A percentile compares a stretch with the other conserved stretches of the same genome.
phyloP scores from a whole-genome alignment of 2,113 vertebrate genomes.

The Cyanoderma ruficeps region DNA sequence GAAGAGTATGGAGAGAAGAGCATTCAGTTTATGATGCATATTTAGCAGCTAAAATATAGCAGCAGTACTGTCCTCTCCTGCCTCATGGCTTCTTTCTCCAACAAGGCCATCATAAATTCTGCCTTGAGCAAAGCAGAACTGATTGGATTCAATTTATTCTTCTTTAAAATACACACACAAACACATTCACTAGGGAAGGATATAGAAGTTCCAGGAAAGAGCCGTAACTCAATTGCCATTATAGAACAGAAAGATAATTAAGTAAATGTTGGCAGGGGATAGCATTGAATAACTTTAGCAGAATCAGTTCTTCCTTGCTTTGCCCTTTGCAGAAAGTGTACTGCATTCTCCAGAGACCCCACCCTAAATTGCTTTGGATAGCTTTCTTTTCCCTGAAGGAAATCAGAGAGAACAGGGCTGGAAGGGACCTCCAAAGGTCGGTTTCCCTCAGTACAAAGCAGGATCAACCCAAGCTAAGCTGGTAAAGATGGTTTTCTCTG shows the following conservation, averaged over 20 bases:
- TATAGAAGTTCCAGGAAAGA: slow-evolving; percentile 63
- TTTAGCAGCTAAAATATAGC: slow-evolving; percentile 34
- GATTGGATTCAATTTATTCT: slow-evolving; percentile 39
- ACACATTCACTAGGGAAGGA: slow-evolving; percentile 36
- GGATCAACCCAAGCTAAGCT: background rate
- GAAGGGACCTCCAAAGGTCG: background rate
- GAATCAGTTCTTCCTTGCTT: slow-evolving; percentile 42
- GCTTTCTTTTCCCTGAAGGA: slow-evolving; percentile 8
- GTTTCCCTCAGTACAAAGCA: background rate
- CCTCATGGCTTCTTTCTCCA: slow-evolving; percentile 6
- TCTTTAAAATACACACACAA: slow-evolving; percentile 53
- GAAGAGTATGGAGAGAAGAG: background rate
- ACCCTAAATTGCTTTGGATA: slow-evolving; percentile 38
- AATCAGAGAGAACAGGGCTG: background rate
- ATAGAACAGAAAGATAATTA: slow-evolving; percentile 68
- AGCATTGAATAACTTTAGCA: slow-evolving; percentile 42
- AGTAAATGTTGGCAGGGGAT: slow-evolving; percentile 62
- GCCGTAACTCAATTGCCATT: slow-evolving; percentile 62
- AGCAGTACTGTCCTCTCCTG: background rate
- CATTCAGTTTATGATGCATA: slow-evolving; percentile 12
- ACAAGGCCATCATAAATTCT: slow-evolving; percentile 54
- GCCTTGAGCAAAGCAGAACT: slow-evolving; percentile 39
- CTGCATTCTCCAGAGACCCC: background rate
- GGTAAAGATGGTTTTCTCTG: background rate
- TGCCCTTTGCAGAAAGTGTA: slow-evolving; percentile 37